Evolutionary conservation across 2,797 vertebrate genomes (phyloP), one percentile per base, ranked within the genome.

Genomic region (Leptoclinus maculatus): DNA sequence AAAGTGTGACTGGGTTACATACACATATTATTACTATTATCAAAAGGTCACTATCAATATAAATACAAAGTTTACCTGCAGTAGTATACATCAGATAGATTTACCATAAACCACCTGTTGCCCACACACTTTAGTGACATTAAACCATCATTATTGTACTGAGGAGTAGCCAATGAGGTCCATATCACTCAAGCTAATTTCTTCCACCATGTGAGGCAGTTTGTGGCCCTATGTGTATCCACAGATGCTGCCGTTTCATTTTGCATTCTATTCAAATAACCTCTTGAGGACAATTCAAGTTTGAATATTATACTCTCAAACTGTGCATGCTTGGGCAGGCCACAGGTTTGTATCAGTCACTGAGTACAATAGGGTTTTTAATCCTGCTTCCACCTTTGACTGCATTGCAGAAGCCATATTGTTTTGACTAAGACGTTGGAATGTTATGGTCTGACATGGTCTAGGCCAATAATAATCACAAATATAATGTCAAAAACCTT

Each of bases 371-470:
- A 16, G 21, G 43, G 21, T 0, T 62, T 21, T 38, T 16, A 39
- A 21, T 41, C 12, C 19, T 32, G 27, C 32, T n/a, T 67, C 49
- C n/a, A 25, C 32, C 38, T 43, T n/a, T 54, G 32, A 56, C 53
- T 38, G 17, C 57, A 39, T 10, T 60, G 56, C 23, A 39, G 39
- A 34, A 45, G 58, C 59, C 27, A 23, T 23, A 19, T n/a, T 60
- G 53, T 62, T 64, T 73, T 39, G 34, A 62, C 3, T 73, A 36
- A 36, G 19, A 53, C 25, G 10, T n/a, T 72, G 14, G 49, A 21
- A 13, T 10, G 27, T 19, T 9, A 21, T 71, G 5, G 11, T n/a
- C 60, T 47, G 29, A 66, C 47, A 56, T 49, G 23, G 54, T 62
- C 47, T 49, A 25, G 19, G 41, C 53, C 47, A 11, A 17, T 41